Conservation (phyloP, 2,113 vertebrate species). For the Prochilodus magdalenae region DNA sequence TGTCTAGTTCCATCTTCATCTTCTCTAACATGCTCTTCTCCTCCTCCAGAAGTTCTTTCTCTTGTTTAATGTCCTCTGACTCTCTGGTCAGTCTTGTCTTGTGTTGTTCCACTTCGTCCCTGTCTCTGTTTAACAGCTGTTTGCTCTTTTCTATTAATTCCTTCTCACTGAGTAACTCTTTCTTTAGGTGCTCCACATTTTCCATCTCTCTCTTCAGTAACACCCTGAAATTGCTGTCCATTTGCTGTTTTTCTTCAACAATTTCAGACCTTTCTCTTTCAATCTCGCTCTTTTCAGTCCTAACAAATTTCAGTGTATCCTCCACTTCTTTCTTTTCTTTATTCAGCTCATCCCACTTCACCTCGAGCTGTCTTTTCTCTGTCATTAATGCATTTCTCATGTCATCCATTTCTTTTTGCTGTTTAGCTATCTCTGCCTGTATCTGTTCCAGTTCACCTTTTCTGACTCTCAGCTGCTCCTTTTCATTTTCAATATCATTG, state of each 20-base stretch:
- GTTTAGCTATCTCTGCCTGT: too few species aligned
- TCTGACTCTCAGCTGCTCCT: too few species aligned
- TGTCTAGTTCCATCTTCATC: slow-evolving; percentile 10
- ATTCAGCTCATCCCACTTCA: not conserved
- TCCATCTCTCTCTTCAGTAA: not conserved
- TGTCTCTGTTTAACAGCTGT: not conserved
- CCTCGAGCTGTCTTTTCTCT: too few species aligned
- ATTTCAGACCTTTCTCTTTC: not conserved
- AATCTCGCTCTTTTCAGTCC: not conserved
- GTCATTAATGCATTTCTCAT: too few species aligned
- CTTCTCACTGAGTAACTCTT: slow-evolving; percentile 6
- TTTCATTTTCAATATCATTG: too few species aligned
- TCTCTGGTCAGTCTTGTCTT: slow-evolving; percentile 35
- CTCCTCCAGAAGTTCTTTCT: slow-evolving; percentile 7
- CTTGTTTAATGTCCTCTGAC: slow-evolving; percentile 24
- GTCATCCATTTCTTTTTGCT: not conserved
- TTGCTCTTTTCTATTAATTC: slow-evolving; percentile 7
- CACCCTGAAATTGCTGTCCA: not conserved
- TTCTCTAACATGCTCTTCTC: slow-evolving; percentile 49
- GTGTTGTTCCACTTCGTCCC: slow-evolving; percentile 1
- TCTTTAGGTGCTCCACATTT: slow-evolving; percentile 2
- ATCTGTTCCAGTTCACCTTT: too few species aligned
- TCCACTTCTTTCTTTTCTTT: too few species aligned
- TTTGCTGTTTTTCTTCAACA: not conserved
- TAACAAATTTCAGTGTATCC: not conserved